Conservation (phyloP, 2,113 vertebrate genomes). For the Cavia aperea region DNA sequence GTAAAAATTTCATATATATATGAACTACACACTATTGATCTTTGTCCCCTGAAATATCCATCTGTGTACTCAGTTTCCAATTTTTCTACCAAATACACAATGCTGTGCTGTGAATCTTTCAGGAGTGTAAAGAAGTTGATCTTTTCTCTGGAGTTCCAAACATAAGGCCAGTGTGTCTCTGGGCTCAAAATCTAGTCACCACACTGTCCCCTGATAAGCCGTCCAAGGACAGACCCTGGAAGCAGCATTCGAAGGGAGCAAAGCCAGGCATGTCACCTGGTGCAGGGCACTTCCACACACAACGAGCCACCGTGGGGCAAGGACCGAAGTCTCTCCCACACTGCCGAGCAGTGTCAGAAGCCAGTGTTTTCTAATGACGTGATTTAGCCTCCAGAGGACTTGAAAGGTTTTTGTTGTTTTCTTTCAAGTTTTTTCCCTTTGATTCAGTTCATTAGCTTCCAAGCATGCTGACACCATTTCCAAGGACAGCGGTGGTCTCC, state of each 20-base stretch:
- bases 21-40: neutral
- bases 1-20: neutral
- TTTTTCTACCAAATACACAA: neutral
- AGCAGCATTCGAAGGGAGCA: neutral
- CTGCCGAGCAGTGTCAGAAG: neutral
- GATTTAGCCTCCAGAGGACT: neutral
- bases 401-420: neutral
- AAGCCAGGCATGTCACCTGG: neutral
- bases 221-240: neutral
- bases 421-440: neutral
- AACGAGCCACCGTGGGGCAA: neutral
- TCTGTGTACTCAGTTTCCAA: neutral
- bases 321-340: neutral
- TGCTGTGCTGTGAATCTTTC: neutral
- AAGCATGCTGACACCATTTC: neutral
- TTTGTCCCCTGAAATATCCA: neutral
- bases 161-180: neutral
- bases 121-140: neutral
- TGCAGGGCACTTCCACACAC: neutral
- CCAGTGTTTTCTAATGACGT: neutral
- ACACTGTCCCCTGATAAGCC: neutral
- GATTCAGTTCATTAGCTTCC: neutral
- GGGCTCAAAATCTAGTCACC: neutral
- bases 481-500: neutral
- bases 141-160: neutral